Evolutionary conservation across 2,797 vertebrate species (phyloP).

Genomic region (Nyctibius grandis): DNA sequence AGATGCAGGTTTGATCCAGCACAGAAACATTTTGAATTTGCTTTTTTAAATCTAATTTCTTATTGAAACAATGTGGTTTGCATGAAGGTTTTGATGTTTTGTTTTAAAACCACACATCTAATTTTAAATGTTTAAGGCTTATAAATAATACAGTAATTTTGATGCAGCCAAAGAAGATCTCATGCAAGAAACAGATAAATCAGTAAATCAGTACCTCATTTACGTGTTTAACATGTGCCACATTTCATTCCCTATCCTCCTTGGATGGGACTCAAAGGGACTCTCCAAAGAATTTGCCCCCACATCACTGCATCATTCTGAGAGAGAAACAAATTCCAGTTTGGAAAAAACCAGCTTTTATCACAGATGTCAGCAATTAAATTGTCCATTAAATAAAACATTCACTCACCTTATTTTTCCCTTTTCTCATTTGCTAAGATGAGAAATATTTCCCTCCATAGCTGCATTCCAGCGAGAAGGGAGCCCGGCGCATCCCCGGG

Average conservation of each 20-base stretch:
- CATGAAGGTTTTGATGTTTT: constrained; percentile 70
- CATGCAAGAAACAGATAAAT: constrained; percentile 60
- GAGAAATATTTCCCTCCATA: background rate
- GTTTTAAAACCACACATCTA: constrained; percentile 71
- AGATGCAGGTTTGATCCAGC: constrained; percentile 58
- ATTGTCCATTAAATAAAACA: constrained; percentile 6
- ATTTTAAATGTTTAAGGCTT: constrained; percentile 70
- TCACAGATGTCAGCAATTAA: constrained; percentile 66
- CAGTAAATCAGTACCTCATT: constrained; percentile 61
- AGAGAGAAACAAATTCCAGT: constrained; percentile 40
- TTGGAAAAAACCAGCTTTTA: background rate
- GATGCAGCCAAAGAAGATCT: constrained; percentile 63
- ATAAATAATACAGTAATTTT: constrained; percentile 64
- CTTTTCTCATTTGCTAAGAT: background rate
- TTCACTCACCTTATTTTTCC: constrained; percentile 41
- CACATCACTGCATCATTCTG: constrained; percentile 30
- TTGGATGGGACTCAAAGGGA: constrained; percentile 54
- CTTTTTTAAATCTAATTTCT: constrained; percentile 55
- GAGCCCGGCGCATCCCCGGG: background rate
- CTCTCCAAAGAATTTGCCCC: constrained; percentile 51
- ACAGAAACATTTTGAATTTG: constrained; percentile 54
- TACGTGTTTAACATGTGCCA: constrained; percentile 59
- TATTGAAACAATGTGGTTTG: constrained; percentile 72
- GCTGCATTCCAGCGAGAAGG: background rate
- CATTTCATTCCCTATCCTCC: constrained; percentile 57